Base-by-base conservation (phyloP, 1,140 invertebrate species). In the Saccostrea cuccullata region DNA sequence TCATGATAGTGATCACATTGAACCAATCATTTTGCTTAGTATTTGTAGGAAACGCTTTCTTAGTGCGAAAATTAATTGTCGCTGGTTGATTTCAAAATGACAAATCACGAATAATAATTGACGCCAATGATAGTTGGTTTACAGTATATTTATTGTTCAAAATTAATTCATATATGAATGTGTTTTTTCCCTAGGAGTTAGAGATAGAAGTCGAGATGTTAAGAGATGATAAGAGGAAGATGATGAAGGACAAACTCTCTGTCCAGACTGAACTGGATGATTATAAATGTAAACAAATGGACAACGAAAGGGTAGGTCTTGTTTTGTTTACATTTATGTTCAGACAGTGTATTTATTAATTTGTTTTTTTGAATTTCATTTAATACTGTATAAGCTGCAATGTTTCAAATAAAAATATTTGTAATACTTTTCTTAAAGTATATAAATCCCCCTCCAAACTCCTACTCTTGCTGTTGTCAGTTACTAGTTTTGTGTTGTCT, bases 291-390 rank as follows among this genome's bases (percentile, higher is more conserved):
- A 90, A 90, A 82, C 56, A 90, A 15, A 56, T 90, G 73, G 91
- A 92, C 67, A 89, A 90, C 40, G 20, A 95, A 95, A 87, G 95
- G 95, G 70, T 96, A 95, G 9, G 90, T 77, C 23, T 70, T 6
- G 4, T 30, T 40, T 20, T 20, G 15, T n/a, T 20, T 64, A 17
- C 17, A 17, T n/a, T n/a, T 64, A 47, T 5, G 4, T 17, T 60
- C 30, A 36, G 30, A 36, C 13, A 17, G 58, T 12, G 58, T 60
- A 64, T 64, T 6, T 64, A 20, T n/a, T 20, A 64, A 6, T 20
- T 20, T 17, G n/a, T 17, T 64, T 64, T 8, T 64, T 6, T 64
- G 58, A 20, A 64, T 5, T 64, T 20, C 15, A 64, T 2, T 20
- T 17, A 20, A 1, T 17, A 36, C 30, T 60, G 13, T 64, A 20